Percentiles rank a stretch among this genome's conserved stretches.
Conservation (phyloP, 2,888 invertebrate genomes). For the Epinotia ramella region DNA sequence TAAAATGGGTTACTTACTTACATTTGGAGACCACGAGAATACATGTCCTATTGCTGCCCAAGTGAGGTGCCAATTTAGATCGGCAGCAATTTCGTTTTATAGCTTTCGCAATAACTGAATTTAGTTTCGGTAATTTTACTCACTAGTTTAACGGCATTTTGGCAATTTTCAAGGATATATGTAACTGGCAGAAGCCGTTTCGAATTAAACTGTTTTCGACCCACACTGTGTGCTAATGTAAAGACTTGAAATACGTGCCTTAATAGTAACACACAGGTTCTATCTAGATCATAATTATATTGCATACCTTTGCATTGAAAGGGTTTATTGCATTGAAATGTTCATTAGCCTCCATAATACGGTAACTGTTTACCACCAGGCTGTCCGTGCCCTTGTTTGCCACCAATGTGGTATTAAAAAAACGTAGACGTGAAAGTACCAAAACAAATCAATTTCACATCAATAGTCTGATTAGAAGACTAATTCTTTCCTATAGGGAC, state of each 20-base stretch:
- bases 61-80: background rate
- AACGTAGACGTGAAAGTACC: background rate
- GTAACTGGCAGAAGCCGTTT: background rate
- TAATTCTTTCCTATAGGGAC: constrained; percentile 10
- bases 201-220: background rate
- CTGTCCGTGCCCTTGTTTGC: too few relatives aligned
- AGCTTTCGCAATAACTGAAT: background rate
- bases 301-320: too few relatives aligned
- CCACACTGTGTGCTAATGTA: background rate
- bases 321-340: too few relatives aligned
- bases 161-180: background rate
- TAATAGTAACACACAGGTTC: too few relatives aligned
- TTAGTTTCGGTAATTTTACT: constrained; percentile 1
- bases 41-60: background rate
- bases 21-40: too few relatives aligned
- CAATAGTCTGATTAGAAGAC: background rate
- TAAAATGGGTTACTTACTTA: too few relatives aligned
- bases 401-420: background rate
- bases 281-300: too few relatives aligned
- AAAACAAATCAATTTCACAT: constrained; percentile 2
- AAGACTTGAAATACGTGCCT: too few relatives aligned
- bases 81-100: background rate
- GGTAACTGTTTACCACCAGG: too few relatives aligned
- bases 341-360: too few relatives aligned
- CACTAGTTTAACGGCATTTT: background rate